A percentile compares a stretch with the other conserved stretches of the same genome.
phyloP scores from a whole-genome alignment of 2,888 invertebrate genomes.

The Portevinia maculata region DNA sequence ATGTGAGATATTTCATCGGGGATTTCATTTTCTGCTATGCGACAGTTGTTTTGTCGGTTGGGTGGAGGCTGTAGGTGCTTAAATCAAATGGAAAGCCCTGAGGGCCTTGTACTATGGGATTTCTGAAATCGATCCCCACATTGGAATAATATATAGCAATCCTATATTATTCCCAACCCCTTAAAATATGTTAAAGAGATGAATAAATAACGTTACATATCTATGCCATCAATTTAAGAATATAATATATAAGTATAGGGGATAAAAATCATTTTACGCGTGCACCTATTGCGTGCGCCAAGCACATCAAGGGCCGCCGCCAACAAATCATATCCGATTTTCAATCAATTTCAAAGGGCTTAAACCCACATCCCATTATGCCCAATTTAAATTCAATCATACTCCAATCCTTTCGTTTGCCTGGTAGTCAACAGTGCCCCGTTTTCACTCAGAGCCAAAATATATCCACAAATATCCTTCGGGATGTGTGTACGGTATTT shows the following conservation, averaged over 20 bases:
- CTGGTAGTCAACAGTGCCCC: conserved; percentile 17
- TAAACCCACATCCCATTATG: conserved; percentile 74
- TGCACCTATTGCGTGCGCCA: background rate
- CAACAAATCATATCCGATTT: conserved; percentile 73
- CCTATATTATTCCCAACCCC: no score
- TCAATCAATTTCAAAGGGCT: conserved; percentile 73
- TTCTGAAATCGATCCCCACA: no score
- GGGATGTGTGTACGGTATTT: conserved; percentile 55
- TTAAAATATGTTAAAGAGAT: background rate
- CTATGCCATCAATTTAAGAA: conserved; percentile 9
- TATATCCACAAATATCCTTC: conserved; percentile 48
- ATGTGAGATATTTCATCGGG: conserved; percentile 57
- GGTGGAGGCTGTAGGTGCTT: background rate
- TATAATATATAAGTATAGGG: conserved; percentile 1
- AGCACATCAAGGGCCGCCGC: conserved; percentile 19
- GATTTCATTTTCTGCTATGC: conserved; percentile 12
- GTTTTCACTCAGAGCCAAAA: conserved; percentile 16
- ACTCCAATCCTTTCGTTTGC: conserved; percentile 72
- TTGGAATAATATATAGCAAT: no score
- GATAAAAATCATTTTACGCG: conserved; percentile 42
- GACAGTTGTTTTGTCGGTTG: conserved; percentile 45
- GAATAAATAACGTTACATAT: conserved; percentile 50
- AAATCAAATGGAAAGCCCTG: conserved; percentile 35
- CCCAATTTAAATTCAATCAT: conserved; percentile 75
- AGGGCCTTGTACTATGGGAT: no score